A percentile compares a stretch with the other conserved stretches of the same genome.
Conservation (phyloP, 2,113 vertebrate genomes). For the Centropus unirufus region DNA sequence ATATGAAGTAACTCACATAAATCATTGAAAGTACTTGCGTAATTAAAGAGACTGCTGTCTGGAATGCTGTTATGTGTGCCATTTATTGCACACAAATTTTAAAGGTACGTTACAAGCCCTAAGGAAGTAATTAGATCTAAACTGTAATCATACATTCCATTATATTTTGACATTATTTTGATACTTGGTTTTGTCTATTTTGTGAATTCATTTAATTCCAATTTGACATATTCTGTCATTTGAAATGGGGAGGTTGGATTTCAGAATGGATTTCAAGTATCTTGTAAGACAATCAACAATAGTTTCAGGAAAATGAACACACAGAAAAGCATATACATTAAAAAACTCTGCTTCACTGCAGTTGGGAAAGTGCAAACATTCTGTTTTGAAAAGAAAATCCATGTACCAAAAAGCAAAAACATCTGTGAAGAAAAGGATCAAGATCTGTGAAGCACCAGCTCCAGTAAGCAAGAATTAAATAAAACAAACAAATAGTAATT, state of each 20-base stretch:
- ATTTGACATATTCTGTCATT: not conserved
- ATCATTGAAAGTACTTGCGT: not conserved
- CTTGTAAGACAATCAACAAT: not conserved
- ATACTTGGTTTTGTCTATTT: not conserved
- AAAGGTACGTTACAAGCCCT: not conserved
- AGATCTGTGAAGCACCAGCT: not conserved
- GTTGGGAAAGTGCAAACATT: not conserved
- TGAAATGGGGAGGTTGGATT: not conserved
- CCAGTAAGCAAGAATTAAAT: not conserved
- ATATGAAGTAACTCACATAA: not conserved
- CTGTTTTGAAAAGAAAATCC: not conserved
- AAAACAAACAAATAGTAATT: not conserved
- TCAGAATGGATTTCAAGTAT: not conserved
- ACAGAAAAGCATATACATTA: not conserved
- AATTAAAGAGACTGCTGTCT: constrained; percentile 2
- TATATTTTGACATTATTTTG: not conserved
- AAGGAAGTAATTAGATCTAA: not conserved
- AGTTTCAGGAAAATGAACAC: not conserved
- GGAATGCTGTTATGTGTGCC: not conserved
- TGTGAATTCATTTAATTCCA: not conserved
- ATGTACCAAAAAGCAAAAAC: not conserved
- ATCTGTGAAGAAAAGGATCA: too few species aligned
- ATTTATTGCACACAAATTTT: not conserved
- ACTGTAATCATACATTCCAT: not conserved
- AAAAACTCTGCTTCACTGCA: not conserved